Evolutionary conservation across 2,113 vertebrate genomes (phyloP).

Genomic region (Cynoglossus semilaevis): DNA sequence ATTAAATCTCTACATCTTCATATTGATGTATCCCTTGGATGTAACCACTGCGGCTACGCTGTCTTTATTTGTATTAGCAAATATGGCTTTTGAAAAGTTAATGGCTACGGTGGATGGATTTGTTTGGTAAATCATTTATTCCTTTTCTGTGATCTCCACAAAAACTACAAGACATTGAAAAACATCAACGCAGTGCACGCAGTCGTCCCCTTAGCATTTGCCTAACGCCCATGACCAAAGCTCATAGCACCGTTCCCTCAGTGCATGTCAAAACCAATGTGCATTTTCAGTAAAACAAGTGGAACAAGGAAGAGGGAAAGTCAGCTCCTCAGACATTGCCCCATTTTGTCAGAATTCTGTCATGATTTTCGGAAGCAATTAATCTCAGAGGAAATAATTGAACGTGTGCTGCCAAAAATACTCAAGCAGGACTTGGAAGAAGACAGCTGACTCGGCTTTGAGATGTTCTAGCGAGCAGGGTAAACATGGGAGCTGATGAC

Average conservation of each 20-base stretch:
- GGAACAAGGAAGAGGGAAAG: slow-evolving; percentile 13
- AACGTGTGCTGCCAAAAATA: slow-evolving; percentile 54
- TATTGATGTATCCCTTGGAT: slow-evolving; percentile 2
- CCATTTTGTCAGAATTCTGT: slow-evolving; percentile 51
- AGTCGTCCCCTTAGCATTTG: not conserved
- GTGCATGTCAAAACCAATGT: too few species aligned
- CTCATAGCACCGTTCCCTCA: too few species aligned
- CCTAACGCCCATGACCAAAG: too few species aligned
- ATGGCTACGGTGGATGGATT: not conserved
- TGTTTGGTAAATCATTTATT: slow-evolving; percentile 2
- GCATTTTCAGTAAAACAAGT: slow-evolving; percentile 1
- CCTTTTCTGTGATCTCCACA: too few species aligned
- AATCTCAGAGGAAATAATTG: slow-evolving; percentile 61
- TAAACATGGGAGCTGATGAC: slow-evolving; percentile 42
- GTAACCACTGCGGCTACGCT: slow-evolving; percentile 8
- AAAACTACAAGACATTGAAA: slow-evolving; percentile 1
- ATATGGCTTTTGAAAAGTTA: slow-evolving; percentile 9
- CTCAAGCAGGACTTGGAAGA: slow-evolving; percentile 46
- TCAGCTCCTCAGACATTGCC: slow-evolving; percentile 44
- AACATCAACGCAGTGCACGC: slow-evolving; percentile 13
- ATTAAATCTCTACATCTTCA: slow-evolving; percentile 30
- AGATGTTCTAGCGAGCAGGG: slow-evolving; percentile 30
- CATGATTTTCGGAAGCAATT: slow-evolving; percentile 54
- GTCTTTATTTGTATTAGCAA: slow-evolving; percentile 7
- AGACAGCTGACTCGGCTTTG: slow-evolving; percentile 45